phyloP scores from a whole-genome alignment of 2,113 vertebrate genomes.

The Forbesichthys agassizii region DNA sequence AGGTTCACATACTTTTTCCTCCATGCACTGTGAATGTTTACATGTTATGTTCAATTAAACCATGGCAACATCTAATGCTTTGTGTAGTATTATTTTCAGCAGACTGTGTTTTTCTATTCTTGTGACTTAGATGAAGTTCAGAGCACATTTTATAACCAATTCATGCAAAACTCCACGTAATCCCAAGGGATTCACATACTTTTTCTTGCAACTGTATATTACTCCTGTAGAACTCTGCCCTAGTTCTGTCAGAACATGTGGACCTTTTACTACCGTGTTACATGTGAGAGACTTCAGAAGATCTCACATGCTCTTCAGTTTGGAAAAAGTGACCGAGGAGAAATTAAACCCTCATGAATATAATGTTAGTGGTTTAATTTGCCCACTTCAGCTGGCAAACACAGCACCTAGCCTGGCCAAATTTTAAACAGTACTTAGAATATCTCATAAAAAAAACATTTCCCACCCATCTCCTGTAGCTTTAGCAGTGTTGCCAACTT shows the following conservation, averaged over 20 bases:
- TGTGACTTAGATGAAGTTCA: too few species aligned
- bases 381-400: not conserved
- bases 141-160: too few species aligned
- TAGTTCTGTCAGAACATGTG: conserved; percentile 46
- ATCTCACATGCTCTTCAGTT: conserved; percentile 30
- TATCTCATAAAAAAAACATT: conserved; percentile 11
- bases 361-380: too few species aligned
- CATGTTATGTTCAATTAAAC: too few species aligned
- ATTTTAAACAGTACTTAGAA: conserved; percentile 22
- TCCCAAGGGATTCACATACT: too few species aligned
- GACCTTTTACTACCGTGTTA: conserved; percentile 37
- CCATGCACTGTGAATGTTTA: too few species aligned
- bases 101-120: too few species aligned
- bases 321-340: conserved; percentile 6
- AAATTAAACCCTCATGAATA: too few species aligned
- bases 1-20: too few species aligned
- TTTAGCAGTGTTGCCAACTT: not conserved
- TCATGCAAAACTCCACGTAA: too few species aligned
- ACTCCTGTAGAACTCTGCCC: conserved; percentile 26
- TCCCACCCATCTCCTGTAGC: conserved; percentile 9
- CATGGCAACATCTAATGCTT: too few species aligned
- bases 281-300: conserved; percentile 25
- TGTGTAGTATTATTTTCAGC: too few species aligned
- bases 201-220: conserved; percentile 9
- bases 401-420: not conserved